Evolutionary conservation across 2,888 invertebrate species (phyloP), one percentile per base, ranked within the genome.

Genomic region (Plebejus melissa): DNA sequence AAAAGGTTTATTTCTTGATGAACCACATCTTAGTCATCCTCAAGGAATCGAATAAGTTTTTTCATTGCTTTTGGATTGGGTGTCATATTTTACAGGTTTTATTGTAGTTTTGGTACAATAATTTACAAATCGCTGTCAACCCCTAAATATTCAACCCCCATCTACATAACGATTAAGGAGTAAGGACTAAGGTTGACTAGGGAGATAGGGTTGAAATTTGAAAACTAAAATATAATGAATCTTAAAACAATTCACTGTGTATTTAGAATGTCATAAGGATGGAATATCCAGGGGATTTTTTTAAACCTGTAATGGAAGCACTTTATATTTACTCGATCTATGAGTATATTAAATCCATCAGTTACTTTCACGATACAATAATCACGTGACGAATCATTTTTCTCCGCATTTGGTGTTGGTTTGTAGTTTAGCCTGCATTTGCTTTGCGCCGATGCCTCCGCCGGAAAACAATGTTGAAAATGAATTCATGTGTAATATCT

Each of bases 361-460:
- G 50, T 13, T 46, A 50, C 71, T 28, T 46, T 50, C 4, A 22
- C 22, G 11, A 16, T 32, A 65, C 65, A 71, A 74, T 75, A 76
- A 54, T 54, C 74, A 74, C 78, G 75, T 57, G 76, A 77, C 81
- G 60, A 81, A 81, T 81, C 78, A 76, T 76, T 79, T 81, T 75
- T 80, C 76, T 78, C 70, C 79, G 81, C 78, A 77, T 79, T 79
- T 50, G 22, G 46, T 46, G 41, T 71, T 32, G 65, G 36, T 65
- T 36, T 65, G 32, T 65, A 32, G 65, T 65, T 65, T 32, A 65
- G 32, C 13, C 16, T 65, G 65, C 65, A 65, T 65, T 65, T 36
- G 32, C 65, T 13, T 13, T 36, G 65, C 65, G 16, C 32, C 16
- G 60, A 13, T 65, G 32, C 65, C 13, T 65, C 5, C 32, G 32